A percentile compares a stretch with the other conserved stretches of the same genome.
phyloP scores from a whole-genome alignment of 2,888 invertebrate species.

The Dryobotodes eremita region DNA sequence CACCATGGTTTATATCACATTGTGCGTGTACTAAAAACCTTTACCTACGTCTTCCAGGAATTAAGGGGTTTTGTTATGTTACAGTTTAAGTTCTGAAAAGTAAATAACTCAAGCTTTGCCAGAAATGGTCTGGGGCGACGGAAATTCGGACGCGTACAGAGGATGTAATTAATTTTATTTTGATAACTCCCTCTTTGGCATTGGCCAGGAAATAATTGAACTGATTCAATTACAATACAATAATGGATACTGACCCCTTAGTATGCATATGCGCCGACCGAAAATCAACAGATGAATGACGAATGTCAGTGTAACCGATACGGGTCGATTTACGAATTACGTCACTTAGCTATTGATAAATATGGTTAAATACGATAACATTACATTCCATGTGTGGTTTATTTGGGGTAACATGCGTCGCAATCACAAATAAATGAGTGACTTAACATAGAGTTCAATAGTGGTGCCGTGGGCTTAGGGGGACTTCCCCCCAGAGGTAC shows the following conservation, averaged over 20 bases:
- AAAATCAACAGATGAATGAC: conserved; percentile 32
- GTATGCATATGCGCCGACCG: background rate
- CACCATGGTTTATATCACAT: background rate
- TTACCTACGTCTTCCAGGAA: background rate
- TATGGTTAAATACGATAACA: conserved; percentile 21
- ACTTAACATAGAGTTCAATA: background rate
- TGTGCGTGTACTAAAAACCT: too few relatives aligned
- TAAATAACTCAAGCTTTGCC: too few relatives aligned
- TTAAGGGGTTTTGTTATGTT: background rate
- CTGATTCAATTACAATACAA: conserved; percentile 20
- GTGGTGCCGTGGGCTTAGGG: background rate
- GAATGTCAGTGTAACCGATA: conserved; percentile 32
- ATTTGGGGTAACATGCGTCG: background rate
- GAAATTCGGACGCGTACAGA: background rate
- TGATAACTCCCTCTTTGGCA: background rate
- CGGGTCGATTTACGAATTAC: conserved; percentile 41
- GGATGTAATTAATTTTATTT: conserved; percentile 12
- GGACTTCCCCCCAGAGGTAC: background rate
- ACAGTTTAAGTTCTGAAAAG: background rate
- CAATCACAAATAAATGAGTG: conserved; percentile 1
- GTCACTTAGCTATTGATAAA: conserved; percentile 31
- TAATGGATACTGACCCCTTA: background rate
- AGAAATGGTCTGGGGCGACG: too few relatives aligned
- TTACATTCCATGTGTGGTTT: conserved; percentile 11
- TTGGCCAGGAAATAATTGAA: background rate